Evolutionary conservation across 2,888 invertebrate genomes (phyloP).

Genomic region (Ryuthela nishihirai): DNA sequence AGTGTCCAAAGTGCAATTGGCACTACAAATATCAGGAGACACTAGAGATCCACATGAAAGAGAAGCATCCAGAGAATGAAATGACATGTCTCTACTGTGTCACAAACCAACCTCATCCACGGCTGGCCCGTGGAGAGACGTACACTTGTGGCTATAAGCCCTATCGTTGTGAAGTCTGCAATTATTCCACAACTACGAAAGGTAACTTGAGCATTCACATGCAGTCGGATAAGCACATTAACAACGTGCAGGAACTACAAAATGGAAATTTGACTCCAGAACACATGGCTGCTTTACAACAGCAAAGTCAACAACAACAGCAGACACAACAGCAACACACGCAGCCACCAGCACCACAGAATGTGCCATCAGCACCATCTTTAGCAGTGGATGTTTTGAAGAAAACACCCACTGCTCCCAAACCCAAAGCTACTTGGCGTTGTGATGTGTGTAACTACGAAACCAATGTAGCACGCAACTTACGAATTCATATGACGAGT

Average conservation of each 20-base stretch:
- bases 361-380: constrained; percentile 6
- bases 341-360: constrained; percentile 46
- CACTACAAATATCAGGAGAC: constrained; percentile 99
- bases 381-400: constrained; percentile 44
- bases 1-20: constrained; percentile 99
- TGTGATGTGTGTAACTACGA: constrained; percentile 99
- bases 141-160: constrained; percentile 99
- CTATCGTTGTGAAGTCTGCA: constrained; percentile 95
- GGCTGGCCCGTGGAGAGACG: constrained; percentile 95
- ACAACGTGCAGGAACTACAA: constrained; percentile 98
- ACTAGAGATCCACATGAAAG: constrained; percentile 99
- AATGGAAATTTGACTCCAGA: constrained; percentile 65
- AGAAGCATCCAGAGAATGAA: constrained; percentile 96
- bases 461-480: constrained; percentile 91
- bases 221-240: constrained; percentile 99
- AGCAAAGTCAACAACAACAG: constrained; percentile 45
- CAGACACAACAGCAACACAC: constrained; percentile 36
- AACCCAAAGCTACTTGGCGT: constrained; percentile 91
- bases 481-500: constrained; percentile 97
- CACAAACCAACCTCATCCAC: constrained; percentile 94
- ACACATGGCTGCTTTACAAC: constrained; percentile 44
- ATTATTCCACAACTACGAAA: constrained; percentile 99
- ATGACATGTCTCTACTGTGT: constrained; percentile 97
- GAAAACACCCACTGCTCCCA: constrained; percentile 50
- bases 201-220: constrained; percentile 99